Base-by-base conservation (phyloP, 1,140 invertebrate genomes). In the Listronotus bonariensis region DNA sequence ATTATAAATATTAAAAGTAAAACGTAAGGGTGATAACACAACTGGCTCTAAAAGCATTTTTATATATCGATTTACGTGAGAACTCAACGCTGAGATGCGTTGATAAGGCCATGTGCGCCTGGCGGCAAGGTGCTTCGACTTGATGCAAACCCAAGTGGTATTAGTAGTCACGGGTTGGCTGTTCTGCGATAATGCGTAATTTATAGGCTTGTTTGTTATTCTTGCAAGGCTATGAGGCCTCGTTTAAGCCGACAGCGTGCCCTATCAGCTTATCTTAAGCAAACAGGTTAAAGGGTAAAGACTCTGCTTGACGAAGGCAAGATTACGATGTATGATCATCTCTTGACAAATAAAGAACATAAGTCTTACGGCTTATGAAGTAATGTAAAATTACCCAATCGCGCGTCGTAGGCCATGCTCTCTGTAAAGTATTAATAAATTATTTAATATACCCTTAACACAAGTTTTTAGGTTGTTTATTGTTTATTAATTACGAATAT, bases 211-310 rank as follows among this genome's bases (percentile, higher is more conserved):
- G 57, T 69, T 69, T 69, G 68, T 69, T 69, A 69, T 69, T 69
- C 68, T 63, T 59, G 36, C 49, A 59, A 54, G 63, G 63, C 51
- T 67, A 57, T 69, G 64, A 67, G 64, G 60, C 54, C 57, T 52
- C 53, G 59, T 64, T 69, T 56, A 67, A 65, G 56, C 67, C 65
- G 69, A 71, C 71, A 71, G 49, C 69, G 69, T 72, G 71, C 67
- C 67, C 59, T 72, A 72, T 72, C 71, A 69, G 59, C 60, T 71
- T 69, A 72, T 72, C 71, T 71, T 56, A 38, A 38, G 38, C 70
- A 70, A 72, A 70, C 70, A 68, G 66, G 66, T 68, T 68, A 36
- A 36, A 36, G 11, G 34, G 34, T 36, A 36, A 36, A 65, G 31
- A 34, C 17, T 18, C 8, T 15, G 17, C 17, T 14, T 17, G 0